Evolutionary conservation across 2,888 invertebrate genomes (phyloP), one percentile per base, ranked within the genome.

Genomic region (Crematogaster levior): DNA sequence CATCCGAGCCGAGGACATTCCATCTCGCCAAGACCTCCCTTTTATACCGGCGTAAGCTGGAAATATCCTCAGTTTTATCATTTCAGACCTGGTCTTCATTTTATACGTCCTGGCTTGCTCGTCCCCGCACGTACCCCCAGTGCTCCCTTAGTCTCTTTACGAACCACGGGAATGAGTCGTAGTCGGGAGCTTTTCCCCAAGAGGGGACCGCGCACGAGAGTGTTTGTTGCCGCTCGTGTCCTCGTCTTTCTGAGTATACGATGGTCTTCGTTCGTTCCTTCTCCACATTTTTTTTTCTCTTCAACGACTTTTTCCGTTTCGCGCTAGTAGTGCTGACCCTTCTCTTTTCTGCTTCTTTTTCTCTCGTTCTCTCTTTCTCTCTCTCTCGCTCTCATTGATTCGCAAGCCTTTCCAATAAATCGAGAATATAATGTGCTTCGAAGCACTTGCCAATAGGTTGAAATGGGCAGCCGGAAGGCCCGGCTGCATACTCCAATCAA

Each of bases 11-110:
- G 61, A 72, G 75, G 75, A 83, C 85, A 83, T 89, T 87, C 85
- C 82, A 84, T 85, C 83, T 87, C 77, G 30, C 83, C 61, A 60
- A 86, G 83, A 65, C 84, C 74, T 85, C 61, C 73, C 81, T 88
- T n/a, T 90, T 90, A 86, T 89, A 85, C 86, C 68, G 61, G 84
- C 81, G 86, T 89, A 91, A 87, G 86, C 85, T 85, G 74, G 85
- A 91, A 88, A 90, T 90, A 90, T 90, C 86, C 89, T 84, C 83
- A 86, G 91, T 91, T 92, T 92, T 91, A 92, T 92, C 91, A 91
- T 92, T 91, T 90, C 88, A 90, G 87, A 88, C 85, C 87, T 84
- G 82, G 87, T 88, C 86, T 88, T 91, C 88, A 85, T 91, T 91
- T 91, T 89, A 90, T 91, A 88, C 89, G 86, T 86, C 81, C 75